Base-by-base conservation (phyloP, 2,113 vertebrate genomes). In the Electrona antarctica region DNA sequence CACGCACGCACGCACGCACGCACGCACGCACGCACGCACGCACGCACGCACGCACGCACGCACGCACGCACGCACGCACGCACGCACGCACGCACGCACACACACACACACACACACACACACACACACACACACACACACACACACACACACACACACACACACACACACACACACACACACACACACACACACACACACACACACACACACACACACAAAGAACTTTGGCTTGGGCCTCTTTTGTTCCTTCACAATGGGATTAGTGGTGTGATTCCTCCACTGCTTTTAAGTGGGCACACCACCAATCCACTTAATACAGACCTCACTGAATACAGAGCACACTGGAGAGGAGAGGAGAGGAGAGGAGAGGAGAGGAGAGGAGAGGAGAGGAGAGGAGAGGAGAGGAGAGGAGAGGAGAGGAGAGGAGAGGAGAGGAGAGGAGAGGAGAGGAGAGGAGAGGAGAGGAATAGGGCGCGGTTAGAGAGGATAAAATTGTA, bases 261-360 rank as follows among this genome's bases (percentile, higher is more conserved):
- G 85, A 91, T 91, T 90, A 92, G 80, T 76, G 78, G 78, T 82
- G 86, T 88, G 85, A 88, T 86, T 87, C 82, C 72, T 84, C 79
- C 78, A 88, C 84, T 90, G 72, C 78, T 86, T 82, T 89, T 82
- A 90, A 88, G 84, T 88, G 81, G 85, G 84, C 80, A 85, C 73
- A 76, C 81, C 74, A 90, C 84, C 88, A 87, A 86, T 92, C 88
- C 85, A 90, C 85, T 91, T 81, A 89, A 29, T 64, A 85, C 84
- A 59, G 75, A 83, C 85, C 78, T 56, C 0, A 29, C 60, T 82
- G 85, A 85, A 79, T 83, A 70, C 81, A 71, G 76, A 85, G 81
- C 78, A 64, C 79, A 80, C 51, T 63, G 60, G 45, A 67, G 29
- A 6, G 33, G 51, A 12, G 21, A 8, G 33, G 13, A 7, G 51